Percentiles rank a stretch among this genome's conserved stretches.
Conservation (phyloP, 2,797 vertebrate genomes). For the Loriculus beryllinus region DNA sequence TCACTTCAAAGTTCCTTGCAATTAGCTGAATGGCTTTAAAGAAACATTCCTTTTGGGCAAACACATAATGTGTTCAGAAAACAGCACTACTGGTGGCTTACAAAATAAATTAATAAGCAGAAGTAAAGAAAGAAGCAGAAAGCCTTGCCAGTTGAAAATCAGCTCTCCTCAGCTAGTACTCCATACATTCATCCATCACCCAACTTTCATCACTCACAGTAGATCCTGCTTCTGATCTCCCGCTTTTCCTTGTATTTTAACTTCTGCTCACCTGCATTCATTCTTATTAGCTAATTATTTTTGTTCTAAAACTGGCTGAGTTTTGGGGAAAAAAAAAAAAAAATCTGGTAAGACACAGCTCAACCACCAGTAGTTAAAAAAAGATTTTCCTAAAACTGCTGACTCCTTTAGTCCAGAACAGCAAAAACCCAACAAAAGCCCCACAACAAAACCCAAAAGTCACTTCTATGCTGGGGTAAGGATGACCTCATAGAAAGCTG, state of each 20-base stretch:
- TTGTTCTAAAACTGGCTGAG: neutral
- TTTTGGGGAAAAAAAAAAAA: neutral
- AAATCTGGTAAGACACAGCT: neutral
- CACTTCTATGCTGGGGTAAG: neutral
- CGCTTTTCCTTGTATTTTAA: neutral
- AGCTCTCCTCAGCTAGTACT: neutral
- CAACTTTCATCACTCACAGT: neutral
- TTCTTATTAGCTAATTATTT: neutral
- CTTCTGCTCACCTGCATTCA: neutral
- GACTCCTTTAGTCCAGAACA: neutral
- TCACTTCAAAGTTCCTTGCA: neutral
- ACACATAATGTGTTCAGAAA: constrained; percentile 18
- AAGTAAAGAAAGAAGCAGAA: neutral
- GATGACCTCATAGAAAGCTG: neutral
- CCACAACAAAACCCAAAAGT: neutral
- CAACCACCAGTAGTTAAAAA: neutral
- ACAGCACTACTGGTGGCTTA: neutral
- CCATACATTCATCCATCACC: neutral
- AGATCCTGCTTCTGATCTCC: neutral
- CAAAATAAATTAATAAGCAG: neutral
- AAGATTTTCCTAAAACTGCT: neutral
- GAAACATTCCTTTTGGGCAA: constrained; percentile 28
- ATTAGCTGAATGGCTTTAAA: constrained; percentile 1
- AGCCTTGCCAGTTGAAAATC: neutral
- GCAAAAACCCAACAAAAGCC: neutral